These are phyloP conservation scores for Ammospiza nelsoni DNA, from an alignment of 2,113 vertebrate genomes.

Conservation along the genomic window DNA sequence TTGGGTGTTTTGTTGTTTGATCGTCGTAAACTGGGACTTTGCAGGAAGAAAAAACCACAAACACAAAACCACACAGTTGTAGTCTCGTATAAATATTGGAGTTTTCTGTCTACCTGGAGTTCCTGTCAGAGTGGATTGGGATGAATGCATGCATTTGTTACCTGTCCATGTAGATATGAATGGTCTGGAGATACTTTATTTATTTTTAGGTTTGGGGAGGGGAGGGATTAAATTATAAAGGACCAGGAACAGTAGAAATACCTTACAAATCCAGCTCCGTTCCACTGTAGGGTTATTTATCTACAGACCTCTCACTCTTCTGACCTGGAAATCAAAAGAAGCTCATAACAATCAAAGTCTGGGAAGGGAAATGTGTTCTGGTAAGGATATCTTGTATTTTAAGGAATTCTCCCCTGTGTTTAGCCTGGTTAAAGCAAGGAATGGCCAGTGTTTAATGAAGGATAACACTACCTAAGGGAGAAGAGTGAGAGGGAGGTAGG, in stretches of 20 bases:
- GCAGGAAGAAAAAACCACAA: slow-evolving; percentile 28
- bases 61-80: slow-evolving; percentile 14
- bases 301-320: slow-evolving; percentile 68
- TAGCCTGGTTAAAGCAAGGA: not conserved
- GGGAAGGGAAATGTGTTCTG: not conserved
- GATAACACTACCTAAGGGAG: slow-evolving; percentile 40
- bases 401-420: not conserved
- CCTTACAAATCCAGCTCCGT: slow-evolving; percentile 63
- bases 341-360: not conserved
- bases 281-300: slow-evolving; percentile 70
- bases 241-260: slow-evolving; percentile 77
- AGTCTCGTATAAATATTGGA: slow-evolving; percentile 42
- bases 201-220: slow-evolving; percentile 74
- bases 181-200: slow-evolving; percentile 78
- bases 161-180: slow-evolving; percentile 71
- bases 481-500: slow-evolving; percentile 12
- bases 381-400: not conserved
- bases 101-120: slow-evolving; percentile 55
- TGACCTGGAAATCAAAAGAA: slow-evolving; percentile 56
- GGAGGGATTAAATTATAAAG: slow-evolving; percentile 74
- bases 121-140: slow-evolving; percentile 63
- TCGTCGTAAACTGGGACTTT: slow-evolving; percentile 42
- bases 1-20: not conserved
- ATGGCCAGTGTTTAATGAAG: slow-evolving; percentile 31
- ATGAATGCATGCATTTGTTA: slow-evolving; percentile 71